Percentiles rank a stretch among this genome's conserved stretches.
These are phyloP conservation scores for Lepidurus packardi DNA, from an alignment of 1,140 invertebrate genomes.

Conservation along the genomic window DNA sequence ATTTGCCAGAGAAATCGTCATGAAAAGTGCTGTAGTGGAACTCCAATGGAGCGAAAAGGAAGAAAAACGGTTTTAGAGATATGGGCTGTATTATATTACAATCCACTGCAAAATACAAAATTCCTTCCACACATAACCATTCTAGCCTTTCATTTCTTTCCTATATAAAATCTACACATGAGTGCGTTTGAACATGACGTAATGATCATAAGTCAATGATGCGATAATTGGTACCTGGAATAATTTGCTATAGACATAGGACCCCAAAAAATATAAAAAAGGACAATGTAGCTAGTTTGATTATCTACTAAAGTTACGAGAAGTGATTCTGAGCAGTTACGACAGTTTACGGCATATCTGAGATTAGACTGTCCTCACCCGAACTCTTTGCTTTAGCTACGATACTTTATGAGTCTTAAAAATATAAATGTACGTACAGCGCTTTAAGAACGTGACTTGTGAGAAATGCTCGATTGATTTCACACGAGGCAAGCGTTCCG, in stretches of 20 bases:
- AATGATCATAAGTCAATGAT: neutral
- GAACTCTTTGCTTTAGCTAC: neutral
- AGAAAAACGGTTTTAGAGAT: slow-evolving; percentile 1
- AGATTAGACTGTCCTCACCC: neutral
- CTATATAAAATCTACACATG: neutral
- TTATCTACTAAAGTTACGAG: neutral
- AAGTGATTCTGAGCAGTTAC: neutral
- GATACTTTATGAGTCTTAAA: neutral
- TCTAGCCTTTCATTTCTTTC: neutral
- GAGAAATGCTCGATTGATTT: slow-evolving; percentile 13
- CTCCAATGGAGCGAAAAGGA: neutral
- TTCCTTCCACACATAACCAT: neutral
- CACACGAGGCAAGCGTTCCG: neutral
- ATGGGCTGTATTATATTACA: neutral
- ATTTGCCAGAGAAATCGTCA: neutral
- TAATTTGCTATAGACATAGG: too few relatives aligned
- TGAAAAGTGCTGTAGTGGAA: slow-evolving; percentile 3
- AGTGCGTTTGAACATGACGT: neutral
- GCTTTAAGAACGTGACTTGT: neutral
- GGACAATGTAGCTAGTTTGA: neutral
- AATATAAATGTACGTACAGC: neutral
- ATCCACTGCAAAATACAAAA: slow-evolving; percentile 1
- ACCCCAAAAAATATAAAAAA: neutral
- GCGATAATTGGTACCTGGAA: too few relatives aligned
- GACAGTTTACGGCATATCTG: neutral